These are phyloP conservation scores for Saimiri boliviensis DNA, from an alignment of 2,113 vertebrate species.

Conservation along the genomic window DNA sequence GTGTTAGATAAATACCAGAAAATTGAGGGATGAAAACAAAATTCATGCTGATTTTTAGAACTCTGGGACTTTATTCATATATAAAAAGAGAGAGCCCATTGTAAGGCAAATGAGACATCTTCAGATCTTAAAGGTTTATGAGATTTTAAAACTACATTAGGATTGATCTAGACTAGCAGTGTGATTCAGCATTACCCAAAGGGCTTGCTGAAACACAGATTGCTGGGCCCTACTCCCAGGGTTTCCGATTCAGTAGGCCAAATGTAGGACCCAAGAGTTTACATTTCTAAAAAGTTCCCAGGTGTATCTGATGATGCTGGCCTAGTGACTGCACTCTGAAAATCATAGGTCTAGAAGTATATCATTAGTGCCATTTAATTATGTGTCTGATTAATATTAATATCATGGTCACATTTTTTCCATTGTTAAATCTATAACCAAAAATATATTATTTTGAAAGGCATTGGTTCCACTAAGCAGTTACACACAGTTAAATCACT, in stretches of 20 bases:
- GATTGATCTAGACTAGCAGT: not conserved
- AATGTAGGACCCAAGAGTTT: not conserved
- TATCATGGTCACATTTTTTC: not conserved
- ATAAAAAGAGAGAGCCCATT: not conserved
- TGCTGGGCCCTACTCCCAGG: not conserved
- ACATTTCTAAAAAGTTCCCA: not conserved
- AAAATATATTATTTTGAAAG: constrained; percentile 6
- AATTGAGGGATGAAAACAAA: not conserved
- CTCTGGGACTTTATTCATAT: not conserved
- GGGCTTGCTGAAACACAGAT: not conserved
- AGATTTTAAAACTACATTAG: not conserved
- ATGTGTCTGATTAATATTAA: not conserved
- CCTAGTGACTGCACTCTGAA: not conserved
- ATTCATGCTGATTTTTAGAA: not conserved
- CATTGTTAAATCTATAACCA: not conserved
- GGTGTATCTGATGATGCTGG: not conserved
- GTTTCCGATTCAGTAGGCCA: not conserved
- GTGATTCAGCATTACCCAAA: not conserved
- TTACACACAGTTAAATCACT: not conserved
- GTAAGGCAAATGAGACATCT: not conserved
- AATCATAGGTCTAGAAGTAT: not conserved
- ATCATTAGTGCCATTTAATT: not conserved
- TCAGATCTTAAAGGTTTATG: not conserved
- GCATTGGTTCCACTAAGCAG: not conserved
- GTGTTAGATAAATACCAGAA: not conserved